Base-by-base conservation (phyloP, 2,113 vertebrate genomes). In the Ochotona curzoniae region DNA sequence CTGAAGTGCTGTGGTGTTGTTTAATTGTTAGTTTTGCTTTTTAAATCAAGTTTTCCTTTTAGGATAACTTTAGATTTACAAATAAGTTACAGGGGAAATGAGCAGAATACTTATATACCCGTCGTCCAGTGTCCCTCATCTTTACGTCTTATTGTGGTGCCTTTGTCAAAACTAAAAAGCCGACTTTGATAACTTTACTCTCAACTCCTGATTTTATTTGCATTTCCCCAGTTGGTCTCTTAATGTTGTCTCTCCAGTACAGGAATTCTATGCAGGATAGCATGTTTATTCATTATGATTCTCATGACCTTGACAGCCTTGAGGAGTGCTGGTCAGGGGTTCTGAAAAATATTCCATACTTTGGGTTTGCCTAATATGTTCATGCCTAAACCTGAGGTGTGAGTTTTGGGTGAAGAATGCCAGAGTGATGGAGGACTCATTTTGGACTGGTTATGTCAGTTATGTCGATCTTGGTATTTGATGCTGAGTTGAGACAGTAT, bases 41-140 rank as follows among this genome's bases (percentile, higher is more conserved):
- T 57, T 57, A 57, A 14, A 57, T 57, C n/a, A 49, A 66, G 17
- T 85, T 60, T 87, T 66, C 44, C 83, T 87, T 91, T 79, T n/a
- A 20, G 64, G 25, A 67, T 83, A 73, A 87, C 83, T 92, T 89
- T 83, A 93, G 54, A 63, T 44, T 63, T 63, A 70, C 5, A 75
- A 38, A 70, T 70, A 89, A 75, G 61, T 86, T 86, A 35, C 18
- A 78, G 9, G 85, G 44, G 38, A 73, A 73, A 28, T 71, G 9
- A 51, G 93, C 28, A 82, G 28, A 82, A 47, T 90, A 61, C 54
- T 30, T n/a, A 11, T 69, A 26, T 83, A 11, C 26, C n/a, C 44
- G 21, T 86, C 10, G 63, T 18, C 17, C 26, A 61, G 2, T 83
- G 60, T 35, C 47, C 54, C 12, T 64, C 18, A n/a, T 95, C 64